Evolutionary conservation across 2,888 invertebrate genomes (phyloP).

Genomic region (Andrena dorsata): DNA sequence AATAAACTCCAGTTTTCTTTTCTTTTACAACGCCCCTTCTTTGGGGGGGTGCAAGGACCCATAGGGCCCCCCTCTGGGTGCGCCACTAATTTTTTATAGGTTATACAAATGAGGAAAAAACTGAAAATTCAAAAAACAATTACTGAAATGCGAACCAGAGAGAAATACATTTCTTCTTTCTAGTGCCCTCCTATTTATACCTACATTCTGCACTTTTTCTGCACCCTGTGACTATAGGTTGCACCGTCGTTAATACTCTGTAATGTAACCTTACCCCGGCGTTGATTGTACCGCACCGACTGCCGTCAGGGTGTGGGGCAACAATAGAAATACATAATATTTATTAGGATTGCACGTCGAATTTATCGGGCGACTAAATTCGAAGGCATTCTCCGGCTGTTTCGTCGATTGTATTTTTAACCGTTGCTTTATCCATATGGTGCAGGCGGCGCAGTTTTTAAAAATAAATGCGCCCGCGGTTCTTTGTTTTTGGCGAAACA

Average conservation of each 20-base stretch:
- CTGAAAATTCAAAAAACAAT: too few relatives aligned
- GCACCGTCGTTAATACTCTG: conserved; percentile 31
- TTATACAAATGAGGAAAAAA: too few relatives aligned
- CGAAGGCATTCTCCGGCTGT: conserved; percentile 32
- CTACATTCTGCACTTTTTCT: not conserved
- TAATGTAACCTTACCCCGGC: conserved; percentile 48
- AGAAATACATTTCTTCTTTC: too few relatives aligned
- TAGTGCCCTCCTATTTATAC: too few relatives aligned
- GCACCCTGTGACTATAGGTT: conserved; percentile 14
- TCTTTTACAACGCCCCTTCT: too few relatives aligned
- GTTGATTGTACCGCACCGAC: conserved; percentile 33
- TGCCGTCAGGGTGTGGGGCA: conserved; percentile 26
- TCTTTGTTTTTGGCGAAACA: conserved; percentile 30
- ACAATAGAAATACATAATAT: conserved; percentile 37
- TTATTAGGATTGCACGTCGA: conserved; percentile 40
- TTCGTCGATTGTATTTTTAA: conserved; percentile 62
- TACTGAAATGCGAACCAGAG: too few relatives aligned
- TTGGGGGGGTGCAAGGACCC: too few relatives aligned
- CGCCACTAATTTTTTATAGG: too few relatives aligned
- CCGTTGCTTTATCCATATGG: conserved; percentile 45
- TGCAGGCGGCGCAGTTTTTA: conserved; percentile 24
- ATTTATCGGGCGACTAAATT: conserved; percentile 32
- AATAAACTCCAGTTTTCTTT: too few relatives aligned
- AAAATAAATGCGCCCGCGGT: conserved; percentile 42
- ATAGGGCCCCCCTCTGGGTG: too few relatives aligned